Base-by-base conservation (phyloP, 2,888 invertebrate species). In the Helleia helle region DNA sequence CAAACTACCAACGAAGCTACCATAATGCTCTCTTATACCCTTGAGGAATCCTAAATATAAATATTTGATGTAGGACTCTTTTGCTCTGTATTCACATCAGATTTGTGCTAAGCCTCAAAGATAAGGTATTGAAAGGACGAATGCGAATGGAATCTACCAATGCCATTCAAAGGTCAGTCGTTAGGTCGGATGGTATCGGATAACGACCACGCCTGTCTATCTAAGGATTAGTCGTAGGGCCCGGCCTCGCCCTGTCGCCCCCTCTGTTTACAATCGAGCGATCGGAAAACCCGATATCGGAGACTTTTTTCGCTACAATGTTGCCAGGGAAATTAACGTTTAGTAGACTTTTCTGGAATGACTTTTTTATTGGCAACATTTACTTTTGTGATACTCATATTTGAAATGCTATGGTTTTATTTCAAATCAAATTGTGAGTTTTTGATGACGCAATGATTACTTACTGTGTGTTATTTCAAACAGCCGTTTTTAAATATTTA, bases 221-320 rank as follows among this genome's bases (percentile, higher is more conserved):
- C 56, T 60, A 29, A 54, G 54, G 63, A 69, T 65, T 69, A 64
- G 54, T n/a, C n/a, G n/a, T 57, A 59, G 49, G 56, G 51, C 45
- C 45, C 42, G 40, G 44, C 42, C 47, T 37, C 40, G 38, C 46
- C 46, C 49, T 50, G 41, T 38, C 52, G 45, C 36, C 40, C 25
- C 41, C 40, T 41, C 13, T 46, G 41, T 46, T 46, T 50, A 48
- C 56, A 55, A 58, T 59, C 59, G 58, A 59, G 54, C 56, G 59
- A 71, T 69, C 62, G 58, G 55, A 69, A 36, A 71, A 63, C 54
- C 58, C 63, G 68, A 73, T 71, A 73, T 67, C 65, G 63, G 22
- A 22, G 22, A 28, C 13, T 17, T 4, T 31, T 38, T 36, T 42
- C 26, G 13, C 9, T 26, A 34, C 12, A 36, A 43, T 22, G 11